phyloP scores from a whole-genome alignment of 2,888 invertebrate species.

The Callimorpha dominula region DNA sequence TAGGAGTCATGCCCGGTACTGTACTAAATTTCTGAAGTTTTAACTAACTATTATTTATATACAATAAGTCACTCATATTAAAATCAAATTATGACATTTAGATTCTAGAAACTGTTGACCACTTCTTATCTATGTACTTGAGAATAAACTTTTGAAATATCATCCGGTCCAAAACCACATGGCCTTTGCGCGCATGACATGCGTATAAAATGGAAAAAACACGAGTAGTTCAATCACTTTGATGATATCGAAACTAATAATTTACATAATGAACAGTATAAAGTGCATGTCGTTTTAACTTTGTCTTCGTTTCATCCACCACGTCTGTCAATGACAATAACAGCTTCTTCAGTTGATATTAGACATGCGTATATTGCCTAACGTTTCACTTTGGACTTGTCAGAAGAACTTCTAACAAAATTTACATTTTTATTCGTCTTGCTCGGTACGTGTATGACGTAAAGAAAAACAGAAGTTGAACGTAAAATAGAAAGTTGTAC shows the following conservation, averaged over 20 bases:
- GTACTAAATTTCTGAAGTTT: neutral
- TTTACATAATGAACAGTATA: conserved; percentile 22
- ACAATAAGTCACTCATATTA: too few species aligned
- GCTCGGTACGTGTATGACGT: conserved; percentile 35
- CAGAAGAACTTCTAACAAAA: conserved; percentile 58
- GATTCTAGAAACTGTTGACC: neutral
- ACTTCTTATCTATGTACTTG: conserved; percentile 8
- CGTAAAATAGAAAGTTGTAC: conserved; percentile 53
- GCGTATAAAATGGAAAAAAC: conserved; percentile 13
- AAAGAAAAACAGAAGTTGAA: conserved; percentile 51
- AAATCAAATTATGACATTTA: too few species aligned
- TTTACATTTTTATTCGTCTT: conserved; percentile 66
- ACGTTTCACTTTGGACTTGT: conserved; percentile 49
- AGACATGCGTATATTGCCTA: conserved; percentile 41
- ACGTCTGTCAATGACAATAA: conserved; percentile 56
- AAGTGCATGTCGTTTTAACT: conserved; percentile 34
- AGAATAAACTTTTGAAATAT: conserved; percentile 13
- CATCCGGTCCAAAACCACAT: conserved; percentile 29
- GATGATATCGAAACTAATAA: conserved; percentile 47
- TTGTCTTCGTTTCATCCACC: conserved; percentile 53
- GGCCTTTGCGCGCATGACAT: conserved; percentile 36
- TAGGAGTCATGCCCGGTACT: neutral
- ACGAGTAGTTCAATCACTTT: conserved; percentile 35
- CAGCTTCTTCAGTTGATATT: conserved; percentile 54
- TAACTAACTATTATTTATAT: too few species aligned